phyloP scores from a whole-genome alignment of 2,113 vertebrate species.

The Apteryx owenii region DNA sequence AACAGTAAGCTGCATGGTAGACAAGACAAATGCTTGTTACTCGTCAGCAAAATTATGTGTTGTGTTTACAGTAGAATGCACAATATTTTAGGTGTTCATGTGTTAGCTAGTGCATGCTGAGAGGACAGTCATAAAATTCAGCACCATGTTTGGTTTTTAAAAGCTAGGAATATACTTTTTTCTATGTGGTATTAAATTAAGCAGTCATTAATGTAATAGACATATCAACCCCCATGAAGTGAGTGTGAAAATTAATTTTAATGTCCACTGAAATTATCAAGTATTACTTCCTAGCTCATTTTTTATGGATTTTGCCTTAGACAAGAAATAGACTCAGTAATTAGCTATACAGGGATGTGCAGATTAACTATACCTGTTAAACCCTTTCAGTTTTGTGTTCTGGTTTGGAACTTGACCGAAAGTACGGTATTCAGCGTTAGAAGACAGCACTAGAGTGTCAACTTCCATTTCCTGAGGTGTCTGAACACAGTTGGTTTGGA shows the following conservation, averaged over 20 bases:
- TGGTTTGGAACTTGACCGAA: background rate
- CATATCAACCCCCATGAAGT: rapidly evolving
- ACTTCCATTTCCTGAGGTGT: background rate
- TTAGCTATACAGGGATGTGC: background rate
- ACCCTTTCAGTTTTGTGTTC: background rate
- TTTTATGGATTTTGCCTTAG: background rate
- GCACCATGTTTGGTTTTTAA: background rate
- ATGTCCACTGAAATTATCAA: background rate
- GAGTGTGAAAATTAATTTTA: background rate
- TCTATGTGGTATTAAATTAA: background rate
- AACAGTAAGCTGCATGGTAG: background rate
- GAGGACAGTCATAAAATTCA: background rate
- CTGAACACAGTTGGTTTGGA: background rate
- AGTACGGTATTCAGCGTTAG: background rate
- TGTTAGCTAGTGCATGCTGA: background rate
- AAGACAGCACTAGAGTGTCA: background rate
- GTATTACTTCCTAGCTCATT: background rate
- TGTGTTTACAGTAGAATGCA: background rate
- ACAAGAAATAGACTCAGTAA: background rate
- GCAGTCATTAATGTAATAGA: background rate
- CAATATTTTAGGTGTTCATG: background rate
- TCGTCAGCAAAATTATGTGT: background rate
- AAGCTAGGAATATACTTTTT: background rate
- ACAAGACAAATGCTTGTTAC: background rate
- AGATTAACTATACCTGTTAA: background rate